Base-by-base conservation (phyloP, 2,113 vertebrate genomes). In the Ellobius talpinus region DNA sequence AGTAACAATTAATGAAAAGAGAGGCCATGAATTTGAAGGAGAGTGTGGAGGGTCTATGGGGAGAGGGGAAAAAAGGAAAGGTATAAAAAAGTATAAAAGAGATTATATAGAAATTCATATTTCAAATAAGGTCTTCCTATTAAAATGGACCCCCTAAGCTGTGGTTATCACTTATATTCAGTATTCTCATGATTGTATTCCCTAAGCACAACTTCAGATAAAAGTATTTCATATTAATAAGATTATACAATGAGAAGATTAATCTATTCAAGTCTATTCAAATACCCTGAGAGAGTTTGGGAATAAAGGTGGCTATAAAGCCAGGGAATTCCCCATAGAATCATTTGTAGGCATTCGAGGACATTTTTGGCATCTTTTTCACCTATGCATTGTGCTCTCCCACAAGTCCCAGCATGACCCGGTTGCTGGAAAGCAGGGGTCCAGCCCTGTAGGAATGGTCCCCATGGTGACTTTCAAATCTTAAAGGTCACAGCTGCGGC, bases 401-500 rank as follows among this genome's bases (percentile, higher is more conserved):
- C 96, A 74, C 31, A 85, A 90, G 65, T 1, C 90, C 66, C 97
- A 96, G 92, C 92, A 66, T 86, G 94, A 63, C 66, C 91, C 72
- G 26, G 39, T 70, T 86, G 72, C 61, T 88, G 23, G 50, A 93
- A 96, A 90, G 96, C 92, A 96, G 92, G 93, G 89, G 90, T 13
- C 66, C 17, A 7, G 16, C 72, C 61, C 81, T 68, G 36, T 52
- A 87, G 82, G 77, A 96, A 77, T 65, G 19, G 14, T 45, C 86
- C 96, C 94, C 63, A 13, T 26, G 45, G 97, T 87, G 95, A 89
- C 84, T 68, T 84, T 96, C 73, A 95, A 90, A 33, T 92, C 77
- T 45, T 73, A 93, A 97, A 98, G 97, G 97, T 98, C 96, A 96
- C 45, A 81, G 24, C 77, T 81, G 21, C 74, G 52, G 33, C 86